These are phyloP conservation scores for Xiphias gladius DNA, from an alignment of 2,113 vertebrate species.

Conservation along the genomic window DNA sequence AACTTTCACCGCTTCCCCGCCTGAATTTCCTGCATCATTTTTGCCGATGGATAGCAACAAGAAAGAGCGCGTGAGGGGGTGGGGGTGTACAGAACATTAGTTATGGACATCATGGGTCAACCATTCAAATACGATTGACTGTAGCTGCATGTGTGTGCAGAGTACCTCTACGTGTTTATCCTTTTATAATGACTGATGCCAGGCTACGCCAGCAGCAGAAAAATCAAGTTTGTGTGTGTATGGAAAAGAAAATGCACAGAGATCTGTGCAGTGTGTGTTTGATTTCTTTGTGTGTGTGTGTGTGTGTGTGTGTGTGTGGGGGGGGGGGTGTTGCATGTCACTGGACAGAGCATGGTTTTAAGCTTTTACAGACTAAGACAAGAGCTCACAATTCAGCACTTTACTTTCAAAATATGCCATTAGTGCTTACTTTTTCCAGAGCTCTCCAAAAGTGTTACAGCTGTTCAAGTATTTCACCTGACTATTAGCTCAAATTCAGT, in stretches of 20 bases:
- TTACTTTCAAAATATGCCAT: background rate
- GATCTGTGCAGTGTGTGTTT: background rate
- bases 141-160: background rate
- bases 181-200: background rate
- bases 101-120: background rate
- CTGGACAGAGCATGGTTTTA: background rate
- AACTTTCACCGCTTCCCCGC: constrained; percentile 35
- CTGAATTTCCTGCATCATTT: constrained; percentile 7
- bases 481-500: background rate
- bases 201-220: background rate
- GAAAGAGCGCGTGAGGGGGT: no score
- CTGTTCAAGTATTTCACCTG: background rate
- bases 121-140: background rate
- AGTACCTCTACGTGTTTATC: background rate
- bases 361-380: background rate
- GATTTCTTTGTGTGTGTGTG: background rate
- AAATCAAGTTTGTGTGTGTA: no score
- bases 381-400: background rate
- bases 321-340: background rate
- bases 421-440: no score
- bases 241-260: background rate
- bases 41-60: background rate
- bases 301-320: background rate
- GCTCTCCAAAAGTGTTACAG: background rate
- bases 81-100: no score